Percentiles rank a stretch among this genome's conserved stretches.
Conservation (phyloP, 2,113 vertebrate genomes). For the Plectropomus leopardus region DNA sequence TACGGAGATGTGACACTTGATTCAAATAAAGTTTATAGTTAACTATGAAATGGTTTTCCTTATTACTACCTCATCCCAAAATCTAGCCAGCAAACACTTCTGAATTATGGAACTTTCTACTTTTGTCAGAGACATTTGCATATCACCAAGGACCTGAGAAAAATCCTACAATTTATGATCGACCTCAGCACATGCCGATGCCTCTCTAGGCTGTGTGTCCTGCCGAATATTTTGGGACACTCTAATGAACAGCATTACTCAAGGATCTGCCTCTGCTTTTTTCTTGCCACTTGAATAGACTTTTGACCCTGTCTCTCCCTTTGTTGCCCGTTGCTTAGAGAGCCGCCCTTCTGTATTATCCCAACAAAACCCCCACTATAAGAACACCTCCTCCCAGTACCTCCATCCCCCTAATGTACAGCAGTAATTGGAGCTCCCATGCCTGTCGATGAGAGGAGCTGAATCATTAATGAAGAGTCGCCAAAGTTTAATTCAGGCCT, state of each 20-base stretch:
- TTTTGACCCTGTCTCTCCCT: conserved; percentile 34
- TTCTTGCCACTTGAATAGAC: conserved; percentile 28
- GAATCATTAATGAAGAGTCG: conserved; percentile 51
- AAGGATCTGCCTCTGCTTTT: conserved; percentile 14
- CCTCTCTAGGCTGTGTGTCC: background rate
- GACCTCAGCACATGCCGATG: background rate
- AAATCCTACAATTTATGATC: background rate
- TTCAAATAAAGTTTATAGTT: background rate
- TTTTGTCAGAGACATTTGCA: background rate
- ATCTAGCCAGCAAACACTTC: background rate
- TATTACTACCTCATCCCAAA: background rate
- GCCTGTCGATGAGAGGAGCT: conserved; percentile 12
- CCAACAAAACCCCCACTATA: background rate
- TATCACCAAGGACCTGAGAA: background rate
- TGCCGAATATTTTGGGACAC: background rate
- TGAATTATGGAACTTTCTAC: background rate
- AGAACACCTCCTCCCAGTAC: background rate
- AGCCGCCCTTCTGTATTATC: conserved; percentile 8
- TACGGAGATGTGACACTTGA: background rate
- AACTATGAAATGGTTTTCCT: background rate
- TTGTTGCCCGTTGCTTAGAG: conserved; percentile 52
- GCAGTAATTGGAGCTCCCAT: conserved; percentile 35
- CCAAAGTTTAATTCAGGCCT: conserved; percentile 35
- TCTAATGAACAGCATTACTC: conserved; percentile 42
- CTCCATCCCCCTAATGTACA: conserved; percentile 34